Base-by-base conservation (phyloP, 2,113 vertebrate genomes). In the Bos indicus region DNA sequence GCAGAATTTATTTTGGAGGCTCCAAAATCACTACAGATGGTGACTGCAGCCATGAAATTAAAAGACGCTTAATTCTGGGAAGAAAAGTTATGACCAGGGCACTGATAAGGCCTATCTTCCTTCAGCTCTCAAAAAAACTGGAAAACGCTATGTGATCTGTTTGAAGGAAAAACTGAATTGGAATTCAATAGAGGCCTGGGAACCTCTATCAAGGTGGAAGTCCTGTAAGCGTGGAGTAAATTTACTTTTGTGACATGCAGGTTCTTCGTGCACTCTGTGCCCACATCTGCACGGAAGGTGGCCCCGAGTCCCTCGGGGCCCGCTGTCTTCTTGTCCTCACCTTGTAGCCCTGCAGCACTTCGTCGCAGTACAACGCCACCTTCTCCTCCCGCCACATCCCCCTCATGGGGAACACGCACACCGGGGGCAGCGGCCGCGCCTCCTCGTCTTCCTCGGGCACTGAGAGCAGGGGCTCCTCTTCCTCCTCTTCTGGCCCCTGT, bases 301-400 rank as follows among this genome's bases (percentile, higher is more conserved):
- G 36, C 5, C 52, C 43, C 33, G 23, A 6, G n/a, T 13, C 25
- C 17, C 12, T 5, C 40, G 5, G 10, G 6, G 5, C 0, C 51
- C 12, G 1, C 4, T 1, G 9, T 46, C 77, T 19, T 3, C 6
- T 1, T 1, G 95, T 94, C 97, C 96, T 96, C 97, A 99, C 99
- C 98, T 98, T 98, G 57, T 97, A 98, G 51, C 93, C 97, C 78
- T 59, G 97, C 52, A 99, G 97, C 88, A 99, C 97, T n/a, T 90
- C 13, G 74, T 99, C 98, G 90, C 99, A 99, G 52, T 98, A 99
- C 33, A 99, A 88, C 46, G 91, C 97, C 98, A 96, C 97, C 95
- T 93, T 98, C 91, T 98, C 97, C 10, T 93, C 78, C 74, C 97
- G 97, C 87, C 91, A 96, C 98, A 98, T 83, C 3, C 92, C 88